phyloP scores from a whole-genome alignment of 2,113 vertebrate species.

The Saccopteryx leptura region DNA sequence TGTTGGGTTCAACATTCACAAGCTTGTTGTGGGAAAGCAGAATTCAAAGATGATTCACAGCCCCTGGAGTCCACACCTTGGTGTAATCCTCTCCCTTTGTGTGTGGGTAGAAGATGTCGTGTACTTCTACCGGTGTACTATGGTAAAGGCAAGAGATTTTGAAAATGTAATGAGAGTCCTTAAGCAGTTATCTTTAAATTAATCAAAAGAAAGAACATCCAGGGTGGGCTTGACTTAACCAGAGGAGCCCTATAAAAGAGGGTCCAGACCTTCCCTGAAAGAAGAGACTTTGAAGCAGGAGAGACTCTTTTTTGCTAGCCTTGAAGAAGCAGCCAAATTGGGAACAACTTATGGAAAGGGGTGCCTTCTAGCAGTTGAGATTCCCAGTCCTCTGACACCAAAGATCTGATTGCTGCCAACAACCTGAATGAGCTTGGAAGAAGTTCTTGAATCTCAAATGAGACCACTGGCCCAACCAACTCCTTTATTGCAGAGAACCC shows the following conservation, averaged over 20 bases:
- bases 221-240: not conserved
- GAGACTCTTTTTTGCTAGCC: not conserved
- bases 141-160: slow-evolving; percentile 47
- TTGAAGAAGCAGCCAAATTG: not conserved
- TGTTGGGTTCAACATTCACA: slow-evolving; percentile 12
- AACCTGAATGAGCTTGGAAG: not conserved
- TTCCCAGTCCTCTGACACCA: not conserved
- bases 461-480: not conserved
- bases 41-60: not conserved
- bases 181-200: slow-evolving; percentile 24
- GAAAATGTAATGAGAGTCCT: not conserved
- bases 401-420: slow-evolving; percentile 8
- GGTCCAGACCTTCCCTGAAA: slow-evolving; percentile 15
- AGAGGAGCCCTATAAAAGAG: not conserved
- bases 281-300: slow-evolving; percentile 4
- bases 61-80: not conserved
- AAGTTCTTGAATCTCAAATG: not conserved
- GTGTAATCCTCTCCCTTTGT: not conserved
- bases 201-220: slow-evolving; percentile 25
- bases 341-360: not conserved
- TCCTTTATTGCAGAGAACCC: not conserved
- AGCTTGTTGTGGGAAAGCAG: not conserved
- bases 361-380: not conserved
- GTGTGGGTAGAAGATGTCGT: not conserved
- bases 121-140: not conserved